Base-by-base conservation (phyloP, 2,888 invertebrate genomes). In the Nowickia ferox region DNA sequence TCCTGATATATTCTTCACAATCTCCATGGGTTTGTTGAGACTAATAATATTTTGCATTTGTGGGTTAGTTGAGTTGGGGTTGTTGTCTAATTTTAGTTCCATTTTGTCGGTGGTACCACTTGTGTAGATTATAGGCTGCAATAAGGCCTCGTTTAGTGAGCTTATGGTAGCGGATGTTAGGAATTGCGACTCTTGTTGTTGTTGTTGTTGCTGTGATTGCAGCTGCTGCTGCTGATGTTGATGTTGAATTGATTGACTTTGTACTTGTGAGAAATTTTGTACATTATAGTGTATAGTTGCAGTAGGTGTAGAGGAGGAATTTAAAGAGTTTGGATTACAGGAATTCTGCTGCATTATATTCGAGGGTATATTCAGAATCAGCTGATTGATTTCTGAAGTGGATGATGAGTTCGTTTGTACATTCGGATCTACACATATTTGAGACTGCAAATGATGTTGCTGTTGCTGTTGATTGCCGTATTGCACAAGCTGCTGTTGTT, bases 21-120 rank as follows among this genome's bases (percentile, higher is more conserved):
- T 63, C 63, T 86, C 84, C 38, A 84, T 17, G 46, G 89, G 15
- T 55, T 87, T 87, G 19, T 81, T 88, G 74, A 63, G 88, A 84
- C 76, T 89, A 89, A 68, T 89, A 76, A 90, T 89, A 78, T 91
- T 89, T 68, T 91, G 44, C 81, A 88, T 88, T 88, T 86, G 88
- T 84, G 80, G 0, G 76, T 72, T 78, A 22, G 38, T 57, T 53
- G 59, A 61, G 53, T 72, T 77, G 68, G 53, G 75, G 83, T 87
- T 88, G 77, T 72, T 76, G 40, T 86, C 83, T 86, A 86, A 71
- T 75, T 89, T 88, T 57, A 89, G 87, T 74, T 88, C 88, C 80
- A 88, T 87, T 80, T 87, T 88, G 71, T 88, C 88, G 84, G 88
- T 87, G 86, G 89, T 88, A 65, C 88, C 88, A 86, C 86, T 86